Evolutionary conservation across 2,113 vertebrate species (phyloP).

Genomic region (Bubo bubo): DNA sequence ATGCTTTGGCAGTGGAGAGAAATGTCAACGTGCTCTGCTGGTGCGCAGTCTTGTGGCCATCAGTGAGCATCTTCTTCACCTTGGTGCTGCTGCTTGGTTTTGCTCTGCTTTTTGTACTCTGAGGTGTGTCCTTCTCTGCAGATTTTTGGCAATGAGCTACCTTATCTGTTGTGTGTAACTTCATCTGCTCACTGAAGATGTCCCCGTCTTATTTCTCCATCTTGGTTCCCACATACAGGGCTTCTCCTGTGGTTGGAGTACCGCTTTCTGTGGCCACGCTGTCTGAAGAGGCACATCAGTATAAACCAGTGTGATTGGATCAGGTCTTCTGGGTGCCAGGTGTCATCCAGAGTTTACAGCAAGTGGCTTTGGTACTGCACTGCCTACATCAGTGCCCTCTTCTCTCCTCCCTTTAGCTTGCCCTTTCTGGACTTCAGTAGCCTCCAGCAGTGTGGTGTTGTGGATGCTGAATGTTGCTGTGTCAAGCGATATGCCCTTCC

Average conservation of each 20-base stretch:
- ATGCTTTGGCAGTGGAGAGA: neutral
- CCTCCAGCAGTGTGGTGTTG: accelerated
- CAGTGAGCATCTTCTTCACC: neutral
- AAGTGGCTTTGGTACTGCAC: neutral
- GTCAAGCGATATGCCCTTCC: accelerated
- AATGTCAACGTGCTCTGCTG: neutral
- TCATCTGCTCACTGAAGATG: neutral
- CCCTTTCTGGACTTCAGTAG: neutral
- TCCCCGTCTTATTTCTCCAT: neutral
- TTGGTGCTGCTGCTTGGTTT: neutral
- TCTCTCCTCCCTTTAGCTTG: neutral
- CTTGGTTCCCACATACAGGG: accelerated
- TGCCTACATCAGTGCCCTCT: neutral
- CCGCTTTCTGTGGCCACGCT: neutral
- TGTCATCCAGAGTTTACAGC: neutral
- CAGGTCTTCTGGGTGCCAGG: neutral
- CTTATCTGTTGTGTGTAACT: neutral
- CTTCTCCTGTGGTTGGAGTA: neutral
- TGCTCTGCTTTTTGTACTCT: neutral
- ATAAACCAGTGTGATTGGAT: neutral
- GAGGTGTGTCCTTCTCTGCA: neutral
- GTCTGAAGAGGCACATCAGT: neutral
- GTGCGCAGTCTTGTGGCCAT: accelerated
- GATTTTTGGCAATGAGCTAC: neutral
- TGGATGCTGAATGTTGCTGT: neutral